phyloP scores from a whole-genome alignment of 2,888 invertebrate species.

The Disparrhopalites patrizii region DNA sequence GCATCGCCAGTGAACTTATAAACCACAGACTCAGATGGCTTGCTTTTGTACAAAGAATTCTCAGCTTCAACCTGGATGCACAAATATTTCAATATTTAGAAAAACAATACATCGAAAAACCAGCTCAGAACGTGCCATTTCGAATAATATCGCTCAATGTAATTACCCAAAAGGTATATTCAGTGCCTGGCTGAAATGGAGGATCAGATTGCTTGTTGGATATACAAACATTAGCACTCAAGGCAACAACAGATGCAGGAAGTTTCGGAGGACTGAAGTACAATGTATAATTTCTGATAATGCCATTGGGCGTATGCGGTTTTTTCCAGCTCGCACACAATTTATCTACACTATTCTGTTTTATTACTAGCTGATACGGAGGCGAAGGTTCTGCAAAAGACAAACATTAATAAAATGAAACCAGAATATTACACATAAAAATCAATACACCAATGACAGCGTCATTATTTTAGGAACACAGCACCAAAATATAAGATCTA shows the following conservation, averaged over 20 bases:
- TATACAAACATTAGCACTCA: conserved; percentile 31
- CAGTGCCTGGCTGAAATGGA: conserved; percentile 57
- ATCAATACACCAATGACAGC: not conserved
- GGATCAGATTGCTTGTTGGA: conserved; percentile 43
- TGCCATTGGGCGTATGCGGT: conserved; percentile 63
- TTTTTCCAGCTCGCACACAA: conserved; percentile 67
- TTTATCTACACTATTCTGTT: conserved; percentile 62
- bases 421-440: not conserved
- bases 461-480: conserved; percentile 13
- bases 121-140: no score
- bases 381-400: conserved; percentile 60
- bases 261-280: conserved; percentile 64
- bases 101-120: not conserved
- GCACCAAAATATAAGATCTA: conserved; percentile 8
- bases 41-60: conserved; percentile 61
- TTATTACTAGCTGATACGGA: conserved; percentile 64
- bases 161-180: conserved; percentile 72
- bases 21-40: conserved; percentile 58
- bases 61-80: conserved; percentile 61
- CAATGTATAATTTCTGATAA: conserved; percentile 61
- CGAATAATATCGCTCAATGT: no score
- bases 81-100: conserved; percentile 3
- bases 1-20: conserved; percentile 63
- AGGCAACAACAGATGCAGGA: conserved; percentile 53
- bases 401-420: not conserved